Base-by-base conservation (phyloP, 2,113 vertebrate genomes). In the Lasiurus borealis region DNA sequence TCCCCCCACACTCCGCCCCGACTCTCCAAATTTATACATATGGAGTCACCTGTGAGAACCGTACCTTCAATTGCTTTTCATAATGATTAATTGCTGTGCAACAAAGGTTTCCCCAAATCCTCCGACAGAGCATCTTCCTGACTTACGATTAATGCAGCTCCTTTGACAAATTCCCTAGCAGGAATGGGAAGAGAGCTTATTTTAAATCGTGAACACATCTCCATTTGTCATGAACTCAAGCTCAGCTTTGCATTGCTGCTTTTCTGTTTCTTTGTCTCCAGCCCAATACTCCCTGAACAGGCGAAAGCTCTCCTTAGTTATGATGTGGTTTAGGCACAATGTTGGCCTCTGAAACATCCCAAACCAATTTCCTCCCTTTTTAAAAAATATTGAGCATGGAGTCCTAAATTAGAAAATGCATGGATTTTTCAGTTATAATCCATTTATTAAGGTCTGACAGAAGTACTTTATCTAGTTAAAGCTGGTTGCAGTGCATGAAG, bases 391-490 rank as follows among this genome's bases (percentile, higher is more conserved):
- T 71, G 91, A 82, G 66, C 69, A 94, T 85, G 62, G 94, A 44
- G 59, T 87, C 83, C 87, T 98, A 97, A 98, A 97, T 96, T 97
- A 97, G 75, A 18, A 95, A 95, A 97, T 87, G 85, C 94, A 97
- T 96, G 95, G 95, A 94, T 97, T 98, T 98, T 98, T 97, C 82
- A 62, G 48, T 97, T 94, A 95, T 96, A 82, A 77, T 85, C 75
- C 54, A 94, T 97, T 98, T 98, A 72, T 97, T 97, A 82, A 93
- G 90, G 54, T 93, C 71, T 97, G 94, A 88, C 88, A 95, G 93
- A 96, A 95, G 97, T 97, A 97, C 88, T 97, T 73, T 75, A 90
- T 97, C 96, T 85, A 64, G 62, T 97, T 98, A 94, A 96, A 96
- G 88, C 93, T 95, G 93, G 71, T 95, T 96, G 84, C 72, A 97